Evolutionary conservation across 2,888 invertebrate species (phyloP).

Genomic region (Crioceris asparagi): DNA sequence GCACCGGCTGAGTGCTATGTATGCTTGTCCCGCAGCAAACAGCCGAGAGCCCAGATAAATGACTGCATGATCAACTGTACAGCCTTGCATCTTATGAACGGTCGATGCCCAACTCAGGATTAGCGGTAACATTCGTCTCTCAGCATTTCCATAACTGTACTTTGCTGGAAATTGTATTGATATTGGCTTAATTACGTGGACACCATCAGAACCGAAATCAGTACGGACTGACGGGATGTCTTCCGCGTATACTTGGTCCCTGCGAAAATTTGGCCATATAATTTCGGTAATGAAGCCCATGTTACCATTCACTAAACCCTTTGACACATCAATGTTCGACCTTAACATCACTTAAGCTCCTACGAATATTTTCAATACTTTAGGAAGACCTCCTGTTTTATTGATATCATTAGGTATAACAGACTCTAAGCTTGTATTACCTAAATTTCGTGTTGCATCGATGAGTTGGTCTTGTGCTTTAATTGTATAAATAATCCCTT

Average conservation of each 20-base stretch:
- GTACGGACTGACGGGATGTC: conserved; percentile 9
- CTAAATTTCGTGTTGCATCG: no score
- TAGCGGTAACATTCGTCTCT: conserved; percentile 1
- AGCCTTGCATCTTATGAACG: conserved; percentile 18
- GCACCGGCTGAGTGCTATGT: conserved; percentile 23
- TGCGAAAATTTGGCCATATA: conserved; percentile 6
- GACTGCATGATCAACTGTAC: conserved; percentile 12
- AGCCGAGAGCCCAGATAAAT: conserved; percentile 6
- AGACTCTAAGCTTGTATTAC: conserved; percentile 6
- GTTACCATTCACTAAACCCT: conserved; percentile 17
- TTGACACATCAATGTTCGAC: conserved; percentile 18
- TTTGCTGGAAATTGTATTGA: conserved; percentile 5
- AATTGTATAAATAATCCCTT: conserved; percentile 4
- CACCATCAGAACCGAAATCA: conserved; percentile 4
- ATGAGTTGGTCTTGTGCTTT: conserved; percentile 8
- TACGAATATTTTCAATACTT: conserved; percentile 16
- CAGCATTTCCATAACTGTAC: conserved; percentile 4
- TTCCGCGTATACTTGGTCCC: conserved; percentile 6
- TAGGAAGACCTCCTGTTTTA: conserved; percentile 16
- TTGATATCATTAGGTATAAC: conserved; percentile 12
- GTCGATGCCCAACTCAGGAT: conserved; percentile 17
- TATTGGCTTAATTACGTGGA: conserved; percentile 3
- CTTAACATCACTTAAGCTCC: conserved; percentile 21
- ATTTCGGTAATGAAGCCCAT: conserved; percentile 20
- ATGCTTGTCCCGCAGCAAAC: conserved; percentile 23